phyloP scores from a whole-genome alignment of 2,797 vertebrate genomes.

The Lepus oiostolus region DNA sequence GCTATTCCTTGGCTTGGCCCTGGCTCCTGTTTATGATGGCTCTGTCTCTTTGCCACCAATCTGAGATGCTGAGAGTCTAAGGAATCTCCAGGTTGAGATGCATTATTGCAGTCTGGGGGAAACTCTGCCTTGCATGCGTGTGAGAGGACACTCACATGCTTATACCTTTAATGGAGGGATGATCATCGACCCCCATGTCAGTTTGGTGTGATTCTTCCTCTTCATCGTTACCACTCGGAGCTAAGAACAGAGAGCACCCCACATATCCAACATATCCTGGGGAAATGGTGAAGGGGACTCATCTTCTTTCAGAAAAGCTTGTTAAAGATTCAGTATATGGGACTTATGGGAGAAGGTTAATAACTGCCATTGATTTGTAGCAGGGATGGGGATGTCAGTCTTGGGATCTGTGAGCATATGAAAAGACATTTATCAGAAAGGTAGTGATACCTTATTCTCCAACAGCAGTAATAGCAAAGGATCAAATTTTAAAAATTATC shows the following conservation, averaged over 20 bases:
- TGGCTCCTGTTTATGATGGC: not conserved
- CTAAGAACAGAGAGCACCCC: not conserved
- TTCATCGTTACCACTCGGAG: not conserved
- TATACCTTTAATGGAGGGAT: not conserved
- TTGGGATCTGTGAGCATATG: not conserved
- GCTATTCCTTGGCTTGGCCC: not conserved
- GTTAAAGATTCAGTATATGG: not conserved
- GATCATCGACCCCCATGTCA: not conserved
- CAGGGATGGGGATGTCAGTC: not conserved
- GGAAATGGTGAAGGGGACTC: not conserved
- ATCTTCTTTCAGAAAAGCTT: slow-evolving; percentile 10
- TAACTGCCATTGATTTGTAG: slow-evolving; percentile 14
- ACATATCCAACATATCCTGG: not conserved
- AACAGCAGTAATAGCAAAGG: slow-evolving; percentile 2
- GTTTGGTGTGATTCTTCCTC: not conserved
- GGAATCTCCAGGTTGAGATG: not conserved
- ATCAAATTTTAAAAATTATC: slow-evolving; percentile 46
- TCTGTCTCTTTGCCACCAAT: not conserved
- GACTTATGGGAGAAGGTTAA: not conserved
- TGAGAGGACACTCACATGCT: not conserved
- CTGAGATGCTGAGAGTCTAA: not conserved
- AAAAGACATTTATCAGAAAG: slow-evolving; percentile 35
- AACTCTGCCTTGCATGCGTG: not conserved
- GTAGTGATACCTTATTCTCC: not conserved
- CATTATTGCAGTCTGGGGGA: not conserved